phyloP scores from a whole-genome alignment of 2,888 invertebrate genomes.

The Ophioninae sp. region DNA sequence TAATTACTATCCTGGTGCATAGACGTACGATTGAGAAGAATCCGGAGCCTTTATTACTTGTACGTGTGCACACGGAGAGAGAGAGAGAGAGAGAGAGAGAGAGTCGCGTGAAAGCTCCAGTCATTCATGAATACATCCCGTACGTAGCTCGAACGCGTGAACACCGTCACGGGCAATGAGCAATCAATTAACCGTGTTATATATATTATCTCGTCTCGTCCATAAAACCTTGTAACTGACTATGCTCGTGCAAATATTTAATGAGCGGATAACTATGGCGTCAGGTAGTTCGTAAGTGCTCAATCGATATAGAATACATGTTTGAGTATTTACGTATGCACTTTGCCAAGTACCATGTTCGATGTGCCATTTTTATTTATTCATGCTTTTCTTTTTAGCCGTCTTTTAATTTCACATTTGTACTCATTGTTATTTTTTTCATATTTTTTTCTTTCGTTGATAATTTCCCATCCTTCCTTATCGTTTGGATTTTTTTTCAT shows the following conservation, averaged over 20 bases:
- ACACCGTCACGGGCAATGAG: conserved; percentile 54
- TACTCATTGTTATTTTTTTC: too few relatives aligned
- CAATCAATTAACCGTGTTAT: conserved; percentile 58
- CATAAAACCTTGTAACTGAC: conserved; percentile 34
- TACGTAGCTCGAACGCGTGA: conserved; percentile 1
- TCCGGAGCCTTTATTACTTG: neutral
- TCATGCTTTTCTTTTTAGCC: too few relatives aligned
- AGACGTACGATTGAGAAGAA: neutral
- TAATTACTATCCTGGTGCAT: neutral
- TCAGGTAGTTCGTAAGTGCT: neutral
- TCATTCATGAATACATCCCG: neutral
- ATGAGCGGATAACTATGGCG: neutral
- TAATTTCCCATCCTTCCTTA: too few relatives aligned
- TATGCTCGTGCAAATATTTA: neutral
- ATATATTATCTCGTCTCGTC: conserved; percentile 45
- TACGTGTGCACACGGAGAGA: neutral
- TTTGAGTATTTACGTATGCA: neutral
- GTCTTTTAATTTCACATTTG: too few relatives aligned
- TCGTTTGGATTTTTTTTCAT: too few relatives aligned
- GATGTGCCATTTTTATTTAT: neutral
- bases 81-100: too few relatives aligned
- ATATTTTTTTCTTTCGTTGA: too few relatives aligned
- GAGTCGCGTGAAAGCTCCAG: conserved; percentile 16
- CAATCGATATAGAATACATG: neutral
- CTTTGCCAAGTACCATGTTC: neutral